These are phyloP conservation scores for Nipponia nippon DNA, from an alignment of 2,113 vertebrate genomes.

Conservation along the genomic window DNA sequence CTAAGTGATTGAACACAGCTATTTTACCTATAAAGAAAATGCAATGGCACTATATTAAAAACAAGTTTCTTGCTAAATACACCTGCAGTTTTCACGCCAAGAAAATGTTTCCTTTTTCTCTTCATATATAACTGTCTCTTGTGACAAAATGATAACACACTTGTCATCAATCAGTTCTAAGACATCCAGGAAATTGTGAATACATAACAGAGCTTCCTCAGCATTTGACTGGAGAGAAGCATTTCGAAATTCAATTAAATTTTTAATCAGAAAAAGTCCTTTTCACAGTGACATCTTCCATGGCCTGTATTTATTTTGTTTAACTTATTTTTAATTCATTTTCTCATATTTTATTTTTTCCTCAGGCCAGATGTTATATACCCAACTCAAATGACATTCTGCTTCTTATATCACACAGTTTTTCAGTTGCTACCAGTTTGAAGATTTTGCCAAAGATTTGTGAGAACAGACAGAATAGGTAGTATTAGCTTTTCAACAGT, in stretches of 20 bases:
- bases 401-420: neutral
- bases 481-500: neutral
- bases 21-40: neutral
- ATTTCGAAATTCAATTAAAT: slow-evolving; percentile 11
- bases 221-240: neutral
- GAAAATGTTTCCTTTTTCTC: neutral
- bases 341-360: neutral
- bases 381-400: neutral
- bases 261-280: neutral
- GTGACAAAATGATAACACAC: neutral
- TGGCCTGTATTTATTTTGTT: neutral
- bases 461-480: neutral
- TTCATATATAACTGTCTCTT: neutral
- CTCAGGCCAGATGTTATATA: neutral
- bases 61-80: neutral
- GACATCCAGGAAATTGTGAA: neutral
- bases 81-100: neutral
- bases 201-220: neutral
- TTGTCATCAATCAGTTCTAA: neutral
- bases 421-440: neutral
- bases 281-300: neutral
- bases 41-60: neutral
- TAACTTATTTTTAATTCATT: neutral
- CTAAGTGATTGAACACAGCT: neutral
- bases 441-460: neutral